A percentile compares a stretch with the other conserved stretches of the same genome.
phyloP scores from a whole-genome alignment of 1,140 invertebrate species.

The Spodoptera frugiperda region DNA sequence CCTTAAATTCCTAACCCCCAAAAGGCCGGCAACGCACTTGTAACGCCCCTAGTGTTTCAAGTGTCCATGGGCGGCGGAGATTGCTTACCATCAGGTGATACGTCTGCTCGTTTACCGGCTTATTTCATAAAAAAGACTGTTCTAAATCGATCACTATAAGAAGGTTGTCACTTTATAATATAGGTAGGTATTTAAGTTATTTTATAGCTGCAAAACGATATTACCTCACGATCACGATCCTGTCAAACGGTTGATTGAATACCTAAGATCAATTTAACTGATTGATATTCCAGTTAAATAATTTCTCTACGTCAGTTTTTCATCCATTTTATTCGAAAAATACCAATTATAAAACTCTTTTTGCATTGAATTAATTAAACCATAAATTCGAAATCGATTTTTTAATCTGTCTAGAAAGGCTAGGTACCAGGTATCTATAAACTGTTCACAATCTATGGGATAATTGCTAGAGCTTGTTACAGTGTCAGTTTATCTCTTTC shows the following conservation, averaged over 20 bases:
- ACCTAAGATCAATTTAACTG: neutral
- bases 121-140: too few relatives aligned
- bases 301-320: constrained; percentile 3
- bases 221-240: too few relatives aligned
- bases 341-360: neutral
- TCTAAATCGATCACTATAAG: too few relatives aligned
- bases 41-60: too few relatives aligned
- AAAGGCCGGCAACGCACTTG: too few relatives aligned
- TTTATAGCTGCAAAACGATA: too few relatives aligned
- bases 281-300: constrained; percentile 18
- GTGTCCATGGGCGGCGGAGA: too few relatives aligned
- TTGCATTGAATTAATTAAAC: neutral
- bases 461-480: constrained; percentile 39
- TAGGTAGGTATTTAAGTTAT: too few relatives aligned
- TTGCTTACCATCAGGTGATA: too few relatives aligned
- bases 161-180: too few relatives aligned
- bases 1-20: too few relatives aligned
- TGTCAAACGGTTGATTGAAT: neutral
- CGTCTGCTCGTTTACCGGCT: too few relatives aligned
- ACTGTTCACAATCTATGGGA: constrained; percentile 5
- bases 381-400: neutral
- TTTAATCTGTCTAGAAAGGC: neutral
- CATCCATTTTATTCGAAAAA: neutral
- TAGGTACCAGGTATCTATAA: constrained; percentile 18
- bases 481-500: constrained; percentile 12